Percentiles rank a stretch among this genome's conserved stretches.
These are phyloP conservation scores for Manduca sexta DNA, from an alignment of 1,140 invertebrate genomes.

Conservation along the genomic window DNA sequence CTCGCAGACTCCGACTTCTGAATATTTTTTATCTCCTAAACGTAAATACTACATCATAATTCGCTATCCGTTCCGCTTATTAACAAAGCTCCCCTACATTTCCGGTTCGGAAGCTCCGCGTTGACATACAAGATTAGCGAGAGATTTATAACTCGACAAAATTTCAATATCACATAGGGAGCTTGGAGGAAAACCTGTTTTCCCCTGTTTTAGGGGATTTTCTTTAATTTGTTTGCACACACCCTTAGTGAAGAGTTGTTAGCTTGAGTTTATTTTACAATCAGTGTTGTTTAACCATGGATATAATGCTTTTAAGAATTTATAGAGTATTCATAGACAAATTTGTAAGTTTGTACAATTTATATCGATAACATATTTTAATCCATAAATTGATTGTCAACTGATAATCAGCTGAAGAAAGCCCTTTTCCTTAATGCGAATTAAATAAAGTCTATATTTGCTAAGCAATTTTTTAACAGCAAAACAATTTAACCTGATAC, in stretches of 20 bases:
- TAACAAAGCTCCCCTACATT: not conserved
- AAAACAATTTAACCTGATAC: too few relatives aligned
- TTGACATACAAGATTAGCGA: slow-evolving; percentile 24
- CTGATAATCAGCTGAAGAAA: not conserved
- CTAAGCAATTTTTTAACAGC: not conserved
- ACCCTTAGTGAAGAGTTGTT: not conserved
- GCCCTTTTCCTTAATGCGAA: not conserved
- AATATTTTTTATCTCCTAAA: too few relatives aligned
- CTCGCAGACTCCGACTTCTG: too few relatives aligned
- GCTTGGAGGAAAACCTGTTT: not conserved
- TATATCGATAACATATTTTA: too few relatives aligned
- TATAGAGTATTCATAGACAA: too few relatives aligned
- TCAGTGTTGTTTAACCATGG: too few relatives aligned
- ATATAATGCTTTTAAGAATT: too few relatives aligned
- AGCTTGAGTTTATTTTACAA: too few relatives aligned
- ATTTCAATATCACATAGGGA: slow-evolving; percentile 15
- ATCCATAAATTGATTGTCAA: too few relatives aligned
- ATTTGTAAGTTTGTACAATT: too few relatives aligned
- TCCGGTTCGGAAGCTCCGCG: slow-evolving; percentile 10
- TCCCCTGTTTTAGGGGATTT: slow-evolving; percentile 6
- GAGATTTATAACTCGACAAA: slow-evolving; percentile 15
- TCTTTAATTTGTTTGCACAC: slow-evolving; percentile 10
- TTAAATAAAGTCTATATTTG: too few relatives aligned
- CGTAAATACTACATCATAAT: too few relatives aligned
- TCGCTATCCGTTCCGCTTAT: not conserved